Base-by-base conservation (phyloP, 37 sponge, comb jelly and placozoan genomes). In the Eunapius fragilis region DNA sequence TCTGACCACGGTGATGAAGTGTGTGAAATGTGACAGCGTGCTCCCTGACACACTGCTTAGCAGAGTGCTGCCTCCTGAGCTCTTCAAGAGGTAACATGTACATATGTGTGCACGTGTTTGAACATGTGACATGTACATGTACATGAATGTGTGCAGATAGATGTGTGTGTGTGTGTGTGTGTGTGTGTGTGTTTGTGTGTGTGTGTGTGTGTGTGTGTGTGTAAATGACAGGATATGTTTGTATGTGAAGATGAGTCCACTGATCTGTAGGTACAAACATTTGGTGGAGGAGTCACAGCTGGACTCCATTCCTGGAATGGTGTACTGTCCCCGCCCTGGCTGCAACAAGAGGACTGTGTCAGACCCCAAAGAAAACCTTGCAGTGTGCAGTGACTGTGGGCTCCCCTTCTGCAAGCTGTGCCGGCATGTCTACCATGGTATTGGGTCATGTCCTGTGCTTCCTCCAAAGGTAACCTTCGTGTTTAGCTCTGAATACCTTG, bases 361-460 rank as follows among this genome's bases (percentile, higher is more conserved):
- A n/a, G 90, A 93, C 14, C 90, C 90, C 26, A 74, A 86, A 25
- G 81, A 85, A 30, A 68, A 48, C 22, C 70, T 93, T 30, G 93
- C 87, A 0, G 36, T 89, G 58, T 93, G 93, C 26, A 69, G 37
- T 0, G 3, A 6, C n/a, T 93, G 93, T 70, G 14, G 67, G 9
- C 89, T 87, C 38, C 93, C 93, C 33, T 93, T 93, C 80, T 93
- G 93, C 74, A 93, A 89, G 69, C 26, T 26, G 4, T 93, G 93
- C 49, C 76, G 48, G 28, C 87, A 89, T 31, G 80, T 85, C 24
- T 93, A 90, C 87, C 93, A 93, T 78, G 93, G 90, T 31, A 71
- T 72, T 0, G 82, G 86, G 19, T 12, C 41, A 11, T 93, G 93
- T 50, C 82, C 86, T 23, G 71, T 80, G 14, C 35, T 73, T 3